A percentile compares a stretch with the other conserved stretches of the same genome.
phyloP scores from a whole-genome alignment of 37 sponge, comb jelly and placozoan genomes.

The Trichoplax adhaerens region DNA sequence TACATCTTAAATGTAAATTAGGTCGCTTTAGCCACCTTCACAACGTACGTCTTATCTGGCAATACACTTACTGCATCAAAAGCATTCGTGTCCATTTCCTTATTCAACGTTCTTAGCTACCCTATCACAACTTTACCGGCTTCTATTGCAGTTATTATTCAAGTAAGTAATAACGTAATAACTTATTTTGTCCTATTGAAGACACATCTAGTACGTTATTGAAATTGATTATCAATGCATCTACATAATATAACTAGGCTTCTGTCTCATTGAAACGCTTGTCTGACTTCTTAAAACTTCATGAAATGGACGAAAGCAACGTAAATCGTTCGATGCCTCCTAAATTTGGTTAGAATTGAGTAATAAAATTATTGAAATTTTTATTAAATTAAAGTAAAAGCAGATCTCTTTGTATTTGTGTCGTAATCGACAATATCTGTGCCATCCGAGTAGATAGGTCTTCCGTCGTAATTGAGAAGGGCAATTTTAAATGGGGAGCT shows the following conservation, averaged over 20 bases:
- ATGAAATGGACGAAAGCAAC: constrained; percentile 62
- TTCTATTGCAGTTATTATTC: constrained; percentile 44
- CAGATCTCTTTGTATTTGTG: no score
- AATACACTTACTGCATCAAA: constrained; percentile 41
- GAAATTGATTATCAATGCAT: background rate
- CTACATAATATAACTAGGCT: constrained; percentile 19
- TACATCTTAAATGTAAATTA: constrained; percentile 3
- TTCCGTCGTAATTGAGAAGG: constrained; percentile 26
- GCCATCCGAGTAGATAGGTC: constrained; percentile 4
- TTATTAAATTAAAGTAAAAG: no score
- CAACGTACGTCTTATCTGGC: constrained; percentile 46
- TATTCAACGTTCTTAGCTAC: constrained; percentile 90
- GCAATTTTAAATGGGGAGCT: constrained; percentile 51
- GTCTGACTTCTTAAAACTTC: constrained; percentile 38
- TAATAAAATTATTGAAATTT: no score
- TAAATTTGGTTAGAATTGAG: no score
- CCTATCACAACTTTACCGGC: constrained; percentile 81
- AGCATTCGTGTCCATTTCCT: constrained; percentile 85
- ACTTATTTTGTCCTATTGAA: no score
- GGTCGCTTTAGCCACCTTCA: constrained; percentile 89
- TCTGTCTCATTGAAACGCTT: constrained; percentile 73
- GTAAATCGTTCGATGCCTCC: constrained; percentile 10
- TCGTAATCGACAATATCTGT: no score
- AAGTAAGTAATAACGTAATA: constrained; percentile 17
- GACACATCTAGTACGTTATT: background rate